Conservation (phyloP, 2,888 invertebrate species). For the Hydriomena furcata region DNA sequence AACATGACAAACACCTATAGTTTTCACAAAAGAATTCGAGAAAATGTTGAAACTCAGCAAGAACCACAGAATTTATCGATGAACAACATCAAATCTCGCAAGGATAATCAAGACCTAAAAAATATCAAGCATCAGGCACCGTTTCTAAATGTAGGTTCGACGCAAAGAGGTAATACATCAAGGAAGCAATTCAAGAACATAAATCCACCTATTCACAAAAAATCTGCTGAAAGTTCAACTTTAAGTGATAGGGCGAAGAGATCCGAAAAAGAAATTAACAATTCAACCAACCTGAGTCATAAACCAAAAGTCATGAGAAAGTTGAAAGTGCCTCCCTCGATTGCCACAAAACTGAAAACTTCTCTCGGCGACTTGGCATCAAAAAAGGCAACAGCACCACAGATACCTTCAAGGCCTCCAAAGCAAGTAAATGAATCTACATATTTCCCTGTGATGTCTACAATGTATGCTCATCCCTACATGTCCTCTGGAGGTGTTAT, state of each 20-base stretch:
- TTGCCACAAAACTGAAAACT: neutral
- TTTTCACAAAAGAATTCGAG: neutral
- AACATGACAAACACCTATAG: constrained; percentile 12
- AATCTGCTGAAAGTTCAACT: constrained; percentile 17
- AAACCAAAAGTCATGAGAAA: constrained; percentile 9
- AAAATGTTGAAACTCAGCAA: neutral
- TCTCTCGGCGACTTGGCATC: constrained; percentile 6
- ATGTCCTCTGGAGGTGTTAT: constrained; percentile 48
- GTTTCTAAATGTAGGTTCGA: neutral
- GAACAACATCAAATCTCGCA: neutral
- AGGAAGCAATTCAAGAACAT: constrained; percentile 11
- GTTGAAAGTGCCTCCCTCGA: neutral
- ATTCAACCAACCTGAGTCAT: neutral
- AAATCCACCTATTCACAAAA: neutral
- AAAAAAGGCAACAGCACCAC: constrained; percentile 5
- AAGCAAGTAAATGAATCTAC: constrained; percentile 29
- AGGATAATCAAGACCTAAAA: neutral
- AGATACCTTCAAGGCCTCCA: constrained; percentile 3
- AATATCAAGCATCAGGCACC: neutral
- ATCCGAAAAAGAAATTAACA: neutral
- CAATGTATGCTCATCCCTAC: constrained; percentile 48
- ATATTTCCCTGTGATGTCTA: constrained; percentile 43
- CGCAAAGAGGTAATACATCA: neutral
- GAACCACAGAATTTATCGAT: constrained; percentile 12
- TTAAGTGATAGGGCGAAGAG: constrained; percentile 20